Conservation (phyloP, 2,888 invertebrate genomes). For the Clostera curtula region DNA sequence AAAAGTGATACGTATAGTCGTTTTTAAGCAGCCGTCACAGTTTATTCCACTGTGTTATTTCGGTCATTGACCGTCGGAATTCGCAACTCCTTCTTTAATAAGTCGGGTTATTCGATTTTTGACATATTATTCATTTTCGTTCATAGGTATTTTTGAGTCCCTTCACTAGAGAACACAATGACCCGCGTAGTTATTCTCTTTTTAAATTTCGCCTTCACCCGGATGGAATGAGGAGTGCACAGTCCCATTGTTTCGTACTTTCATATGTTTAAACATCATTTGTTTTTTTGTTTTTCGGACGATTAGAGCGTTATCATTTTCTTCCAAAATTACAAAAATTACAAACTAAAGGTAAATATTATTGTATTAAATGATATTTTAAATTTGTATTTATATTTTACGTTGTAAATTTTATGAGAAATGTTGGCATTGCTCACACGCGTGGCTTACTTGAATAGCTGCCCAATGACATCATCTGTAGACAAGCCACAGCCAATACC, state of each 20-base stretch:
- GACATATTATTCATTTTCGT: slow-evolving; percentile 53
- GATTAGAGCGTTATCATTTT: slow-evolving; percentile 70
- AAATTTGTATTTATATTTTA: slow-evolving; percentile 15
- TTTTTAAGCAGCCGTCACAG: slow-evolving; percentile 57
- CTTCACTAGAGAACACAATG: slow-evolving; percentile 65
- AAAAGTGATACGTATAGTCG: slow-evolving; percentile 60
- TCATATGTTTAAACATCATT: slow-evolving; percentile 74
- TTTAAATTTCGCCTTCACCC: slow-evolving; percentile 66
- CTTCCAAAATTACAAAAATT: slow-evolving; percentile 75
- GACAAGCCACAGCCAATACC: slow-evolving; percentile 37
- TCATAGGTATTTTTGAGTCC: slow-evolving; percentile 57
- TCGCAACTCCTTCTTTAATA: slow-evolving; percentile 63
- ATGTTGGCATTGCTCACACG: slow-evolving; percentile 39
- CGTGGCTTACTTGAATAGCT: slow-evolving; percentile 61
- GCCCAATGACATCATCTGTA: slow-evolving; percentile 63
- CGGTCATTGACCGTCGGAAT: slow-evolving; percentile 75
- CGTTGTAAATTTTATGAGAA: slow-evolving; percentile 11
- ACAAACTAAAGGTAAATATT: slow-evolving; percentile 71
- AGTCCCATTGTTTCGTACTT: slow-evolving; percentile 71
- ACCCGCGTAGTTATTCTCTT: slow-evolving; percentile 66
- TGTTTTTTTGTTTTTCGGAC: slow-evolving; percentile 76
- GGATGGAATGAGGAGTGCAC: slow-evolving; percentile 74
- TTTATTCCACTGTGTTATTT: slow-evolving; percentile 68
- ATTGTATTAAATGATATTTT: slow-evolving; percentile 23
- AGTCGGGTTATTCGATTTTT: slow-evolving; percentile 50